Conservation (phyloP, 2,888 invertebrate species). For the Drosophila parthenogenetica region DNA sequence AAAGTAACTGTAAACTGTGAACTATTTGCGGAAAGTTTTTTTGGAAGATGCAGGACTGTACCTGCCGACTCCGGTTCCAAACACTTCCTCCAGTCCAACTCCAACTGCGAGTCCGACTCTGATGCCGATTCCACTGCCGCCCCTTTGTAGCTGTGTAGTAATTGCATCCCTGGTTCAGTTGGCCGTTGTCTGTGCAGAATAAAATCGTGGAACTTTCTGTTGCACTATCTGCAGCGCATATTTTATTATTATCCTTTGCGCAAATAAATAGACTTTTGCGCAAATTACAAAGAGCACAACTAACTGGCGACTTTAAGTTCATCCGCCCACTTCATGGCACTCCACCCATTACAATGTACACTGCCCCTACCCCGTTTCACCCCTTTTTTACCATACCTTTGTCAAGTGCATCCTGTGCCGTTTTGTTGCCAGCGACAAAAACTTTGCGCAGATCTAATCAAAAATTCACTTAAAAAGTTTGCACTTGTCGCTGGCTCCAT, state of each 20-base stretch:
- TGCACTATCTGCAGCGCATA: conserved; percentile 69
- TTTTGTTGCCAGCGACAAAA: conserved; percentile 72
- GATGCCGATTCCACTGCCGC: too few species aligned
- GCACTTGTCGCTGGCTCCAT: conserved; percentile 53
- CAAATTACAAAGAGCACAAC: conserved; percentile 77
- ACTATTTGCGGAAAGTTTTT: conserved; percentile 68
- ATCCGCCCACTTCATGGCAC: background rate
- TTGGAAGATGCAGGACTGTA: conserved; percentile 47
- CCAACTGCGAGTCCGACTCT: too few species aligned
- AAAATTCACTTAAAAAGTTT: conserved; percentile 84
- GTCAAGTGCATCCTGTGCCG: conserved; percentile 44
- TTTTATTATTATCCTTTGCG: conserved; percentile 81
- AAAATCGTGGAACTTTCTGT: conserved; percentile 52
- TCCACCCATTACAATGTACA: too few species aligned
- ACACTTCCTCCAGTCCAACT: too few species aligned
- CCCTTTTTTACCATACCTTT: conserved; percentile 8
- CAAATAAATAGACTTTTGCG: conserved; percentile 77
- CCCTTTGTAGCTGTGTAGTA: background rate
- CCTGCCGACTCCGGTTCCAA: too few species aligned
- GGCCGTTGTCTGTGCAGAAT: conserved; percentile 39
- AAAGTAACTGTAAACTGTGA: conserved; percentile 40
- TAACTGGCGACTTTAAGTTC: conserved; percentile 66
- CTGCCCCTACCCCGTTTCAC: background rate
- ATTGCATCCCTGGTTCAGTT: conserved; percentile 36
- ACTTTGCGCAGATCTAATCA: conserved; percentile 83